Evolutionary conservation across 2,797 vertebrate species (phyloP).

Genomic region (Artibeus lituratus): DNA sequence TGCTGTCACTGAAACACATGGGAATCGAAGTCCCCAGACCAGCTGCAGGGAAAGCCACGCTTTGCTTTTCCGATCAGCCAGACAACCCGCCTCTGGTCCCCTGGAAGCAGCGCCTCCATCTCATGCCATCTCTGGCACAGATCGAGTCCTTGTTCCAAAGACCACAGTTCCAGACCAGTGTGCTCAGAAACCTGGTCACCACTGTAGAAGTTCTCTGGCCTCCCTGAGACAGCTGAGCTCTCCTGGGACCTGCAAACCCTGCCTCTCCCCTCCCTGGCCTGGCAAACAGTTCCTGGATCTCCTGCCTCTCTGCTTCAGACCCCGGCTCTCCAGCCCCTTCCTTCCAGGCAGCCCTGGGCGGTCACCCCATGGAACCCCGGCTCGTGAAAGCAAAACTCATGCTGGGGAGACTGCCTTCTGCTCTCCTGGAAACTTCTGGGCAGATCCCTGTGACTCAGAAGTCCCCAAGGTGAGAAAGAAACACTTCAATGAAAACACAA

Average conservation of each 20-base stretch:
- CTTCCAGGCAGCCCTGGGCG: not conserved
- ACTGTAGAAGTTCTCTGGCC: not conserved
- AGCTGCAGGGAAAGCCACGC: too few species aligned
- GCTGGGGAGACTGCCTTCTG: not conserved
- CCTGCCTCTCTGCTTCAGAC: not conserved
- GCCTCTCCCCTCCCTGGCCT: too few species aligned
- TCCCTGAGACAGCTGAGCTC: not conserved
- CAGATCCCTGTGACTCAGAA: not conserved
- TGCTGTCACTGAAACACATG: accelerated
- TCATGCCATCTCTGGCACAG: accelerated
- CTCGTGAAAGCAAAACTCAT: not conserved
- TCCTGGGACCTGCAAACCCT: not conserved
- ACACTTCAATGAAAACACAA: not conserved
- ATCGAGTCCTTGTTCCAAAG: not conserved
- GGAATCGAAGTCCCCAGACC: not conserved
- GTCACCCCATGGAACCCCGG: not conserved
- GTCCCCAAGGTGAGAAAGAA: not conserved
- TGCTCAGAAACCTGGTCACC: not conserved
- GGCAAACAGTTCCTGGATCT: not conserved
- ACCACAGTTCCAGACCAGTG: too few species aligned
- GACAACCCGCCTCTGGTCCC: too few species aligned
- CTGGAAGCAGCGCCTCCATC: not conserved
- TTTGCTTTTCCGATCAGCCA: not conserved
- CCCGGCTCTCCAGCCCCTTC: not conserved
- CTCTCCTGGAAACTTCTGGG: not conserved